Conservation (phyloP, 2,113 vertebrate genomes). For the Pampusana beccarii region DNA sequence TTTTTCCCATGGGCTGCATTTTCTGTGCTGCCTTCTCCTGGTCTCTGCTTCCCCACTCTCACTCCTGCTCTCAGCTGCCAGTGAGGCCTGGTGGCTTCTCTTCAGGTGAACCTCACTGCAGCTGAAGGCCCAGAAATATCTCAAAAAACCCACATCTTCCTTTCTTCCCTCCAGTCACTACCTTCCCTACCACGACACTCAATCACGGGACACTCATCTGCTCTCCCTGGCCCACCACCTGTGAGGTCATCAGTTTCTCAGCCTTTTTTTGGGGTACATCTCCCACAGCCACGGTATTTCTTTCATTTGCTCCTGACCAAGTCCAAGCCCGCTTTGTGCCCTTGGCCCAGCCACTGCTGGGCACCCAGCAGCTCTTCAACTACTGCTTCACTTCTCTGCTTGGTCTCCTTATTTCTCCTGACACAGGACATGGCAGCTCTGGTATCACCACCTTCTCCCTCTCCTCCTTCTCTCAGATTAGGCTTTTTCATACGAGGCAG, state of each 20-base stretch:
- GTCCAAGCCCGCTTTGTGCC: not conserved
- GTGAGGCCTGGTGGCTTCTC: not conserved
- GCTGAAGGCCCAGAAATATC: not conserved
- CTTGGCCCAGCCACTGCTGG: not conserved
- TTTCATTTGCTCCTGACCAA: not conserved
- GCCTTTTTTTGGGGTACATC: rapidly evolving
- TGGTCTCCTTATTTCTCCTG: not conserved
- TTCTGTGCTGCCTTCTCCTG: not conserved
- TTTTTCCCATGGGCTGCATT: not conserved
- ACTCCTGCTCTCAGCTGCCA: not conserved
- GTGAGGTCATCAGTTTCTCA: not conserved
- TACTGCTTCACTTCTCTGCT: not conserved
- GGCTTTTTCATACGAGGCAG: not conserved
- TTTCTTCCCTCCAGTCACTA: not conserved
- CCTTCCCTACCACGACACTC: not conserved
- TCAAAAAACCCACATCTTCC: not conserved
- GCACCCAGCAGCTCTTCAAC: not conserved
- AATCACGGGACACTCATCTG: rapidly evolving
- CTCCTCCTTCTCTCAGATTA: not conserved
- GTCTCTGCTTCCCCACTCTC: not conserved
- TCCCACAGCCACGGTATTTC: not conserved
- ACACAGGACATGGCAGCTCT: not conserved
- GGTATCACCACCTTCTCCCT: not conserved
- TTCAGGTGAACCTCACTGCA: not conserved
- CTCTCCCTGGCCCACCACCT: not conserved